phyloP scores from a whole-genome alignment of 2,888 invertebrate genomes.

The Pantelozetes paolii region DNA sequence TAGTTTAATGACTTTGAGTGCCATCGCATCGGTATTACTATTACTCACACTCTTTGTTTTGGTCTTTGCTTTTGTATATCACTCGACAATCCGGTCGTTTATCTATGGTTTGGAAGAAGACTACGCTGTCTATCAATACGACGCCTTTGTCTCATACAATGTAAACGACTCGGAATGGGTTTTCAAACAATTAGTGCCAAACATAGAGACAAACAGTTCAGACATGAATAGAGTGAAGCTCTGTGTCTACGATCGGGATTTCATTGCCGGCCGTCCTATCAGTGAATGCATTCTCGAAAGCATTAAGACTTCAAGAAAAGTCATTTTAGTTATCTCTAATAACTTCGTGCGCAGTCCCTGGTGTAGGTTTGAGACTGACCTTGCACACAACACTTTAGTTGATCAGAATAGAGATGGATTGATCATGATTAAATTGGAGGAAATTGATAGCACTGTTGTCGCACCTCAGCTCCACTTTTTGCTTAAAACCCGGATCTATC shows the following conservation, averaged over 20 bases:
- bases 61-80: conserved; percentile 39
- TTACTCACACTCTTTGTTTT: conserved; percentile 29
- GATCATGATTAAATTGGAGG: conserved; percentile 44
- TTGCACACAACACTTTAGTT: conserved; percentile 43
- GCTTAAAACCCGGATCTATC: conserved; percentile 44
- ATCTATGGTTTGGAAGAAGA: conserved; percentile 37
- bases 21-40: conserved; percentile 12
- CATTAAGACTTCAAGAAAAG: conserved; percentile 42
- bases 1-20: neutral
- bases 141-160: conserved; percentile 46
- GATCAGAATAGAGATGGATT: conserved; percentile 44
- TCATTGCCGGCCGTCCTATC: conserved; percentile 45
- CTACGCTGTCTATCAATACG: conserved; percentile 40
- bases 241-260: conserved; percentile 45
- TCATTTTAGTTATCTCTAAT: conserved; percentile 44
- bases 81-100: conserved; percentile 29
- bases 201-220: conserved; percentile 40
- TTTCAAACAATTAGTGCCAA: conserved; percentile 43
- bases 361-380: conserved; percentile 45
- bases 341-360: conserved; percentile 44
- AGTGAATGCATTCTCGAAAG: conserved; percentile 44
- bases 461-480: conserved; percentile 42
- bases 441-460: conserved; percentile 29
- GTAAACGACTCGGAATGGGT: conserved; percentile 45
- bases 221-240: conserved; percentile 40